phyloP scores from a whole-genome alignment of 2,888 invertebrate genomes.

The Rhingia campestris region DNA sequence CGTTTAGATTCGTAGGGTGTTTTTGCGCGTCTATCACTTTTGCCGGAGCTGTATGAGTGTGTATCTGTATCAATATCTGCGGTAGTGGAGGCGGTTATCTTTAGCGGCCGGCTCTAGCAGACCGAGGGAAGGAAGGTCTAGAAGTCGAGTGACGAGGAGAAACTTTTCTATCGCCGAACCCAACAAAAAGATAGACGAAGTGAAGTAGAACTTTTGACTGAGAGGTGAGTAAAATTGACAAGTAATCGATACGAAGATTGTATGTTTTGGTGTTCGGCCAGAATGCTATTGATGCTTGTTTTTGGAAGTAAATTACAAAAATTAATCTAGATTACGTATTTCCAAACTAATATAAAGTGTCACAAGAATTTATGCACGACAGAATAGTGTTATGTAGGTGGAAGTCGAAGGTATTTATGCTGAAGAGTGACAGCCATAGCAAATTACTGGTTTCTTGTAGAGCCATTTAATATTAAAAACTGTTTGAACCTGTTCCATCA shows the following conservation, averaged over 20 bases:
- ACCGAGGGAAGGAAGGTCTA: slow-evolving; percentile 29
- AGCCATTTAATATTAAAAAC: too few species aligned
- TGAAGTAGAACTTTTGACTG: slow-evolving; percentile 55
- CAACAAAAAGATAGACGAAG: neutral
- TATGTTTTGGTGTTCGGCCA: neutral
- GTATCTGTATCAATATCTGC: neutral
- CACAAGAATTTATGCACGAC: too few species aligned
- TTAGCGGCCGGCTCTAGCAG: slow-evolving; percentile 1
- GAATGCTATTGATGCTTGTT: neutral
- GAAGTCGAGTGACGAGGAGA: slow-evolving; percentile 32
- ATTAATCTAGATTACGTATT: neutral
- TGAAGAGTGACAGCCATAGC: too few species aligned
- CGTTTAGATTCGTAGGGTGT: slow-evolving; percentile 64
- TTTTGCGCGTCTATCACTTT: slow-evolving; percentile 15
- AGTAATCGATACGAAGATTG: slow-evolving; percentile 50
- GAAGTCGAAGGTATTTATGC: too few species aligned
- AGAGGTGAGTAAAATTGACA: slow-evolving; percentile 69
- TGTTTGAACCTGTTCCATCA: too few species aligned
- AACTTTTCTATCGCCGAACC: slow-evolving; percentile 42
- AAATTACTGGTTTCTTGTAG: too few species aligned
- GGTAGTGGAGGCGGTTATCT: slow-evolving; percentile 1
- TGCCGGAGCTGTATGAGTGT: neutral
- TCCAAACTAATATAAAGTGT: neutral
- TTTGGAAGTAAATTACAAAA: neutral
- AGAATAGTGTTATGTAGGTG: too few species aligned